Conservation (phyloP, 2,888 invertebrate species). For the Atethmia centrago region DNA sequence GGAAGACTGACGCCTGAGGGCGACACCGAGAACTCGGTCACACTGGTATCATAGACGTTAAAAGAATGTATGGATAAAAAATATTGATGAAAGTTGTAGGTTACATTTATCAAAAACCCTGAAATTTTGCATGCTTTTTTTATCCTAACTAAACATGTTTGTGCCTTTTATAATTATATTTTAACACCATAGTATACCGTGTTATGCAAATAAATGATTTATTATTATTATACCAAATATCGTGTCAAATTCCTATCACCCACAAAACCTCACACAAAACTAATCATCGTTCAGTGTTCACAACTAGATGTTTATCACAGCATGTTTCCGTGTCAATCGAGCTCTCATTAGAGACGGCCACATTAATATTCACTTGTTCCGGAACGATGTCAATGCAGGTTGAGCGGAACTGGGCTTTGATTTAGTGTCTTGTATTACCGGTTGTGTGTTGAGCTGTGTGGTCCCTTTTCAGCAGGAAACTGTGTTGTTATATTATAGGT, state of each 20-base stretch:
- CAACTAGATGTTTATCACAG: conserved; percentile 39
- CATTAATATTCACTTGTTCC: conserved; percentile 72
- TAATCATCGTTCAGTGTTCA: conserved; percentile 15
- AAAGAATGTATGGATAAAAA: too few relatives aligned
- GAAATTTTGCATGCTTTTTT: too few relatives aligned
- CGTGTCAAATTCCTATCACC: neutral
- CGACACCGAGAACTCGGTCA: too few relatives aligned
- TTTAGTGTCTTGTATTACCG: conserved; percentile 71
- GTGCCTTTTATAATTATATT: too few relatives aligned
- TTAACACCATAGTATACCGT: too few relatives aligned
- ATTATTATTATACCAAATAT: too few relatives aligned
- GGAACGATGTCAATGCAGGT: conserved; percentile 66
- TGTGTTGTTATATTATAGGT: neutral
- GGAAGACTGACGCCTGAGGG: too few relatives aligned
- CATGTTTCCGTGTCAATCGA: conserved; percentile 67
- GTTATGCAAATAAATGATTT: too few relatives aligned
- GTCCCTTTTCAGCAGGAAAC: conserved; percentile 19
- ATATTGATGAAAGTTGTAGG: too few relatives aligned
- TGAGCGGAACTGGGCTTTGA: conserved; percentile 68
- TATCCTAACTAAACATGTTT: too few relatives aligned
- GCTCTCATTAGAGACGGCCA: conserved; percentile 65
- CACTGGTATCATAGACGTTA: too few relatives aligned
- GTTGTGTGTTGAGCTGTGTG: conserved; percentile 41
- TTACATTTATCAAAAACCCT: too few relatives aligned
- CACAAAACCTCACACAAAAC: conserved; percentile 18